Evolutionary conservation across 2,888 invertebrate genomes (phyloP), one percentile per base, ranked within the genome.

Genomic region (Caenorhabditis sp.): DNA sequence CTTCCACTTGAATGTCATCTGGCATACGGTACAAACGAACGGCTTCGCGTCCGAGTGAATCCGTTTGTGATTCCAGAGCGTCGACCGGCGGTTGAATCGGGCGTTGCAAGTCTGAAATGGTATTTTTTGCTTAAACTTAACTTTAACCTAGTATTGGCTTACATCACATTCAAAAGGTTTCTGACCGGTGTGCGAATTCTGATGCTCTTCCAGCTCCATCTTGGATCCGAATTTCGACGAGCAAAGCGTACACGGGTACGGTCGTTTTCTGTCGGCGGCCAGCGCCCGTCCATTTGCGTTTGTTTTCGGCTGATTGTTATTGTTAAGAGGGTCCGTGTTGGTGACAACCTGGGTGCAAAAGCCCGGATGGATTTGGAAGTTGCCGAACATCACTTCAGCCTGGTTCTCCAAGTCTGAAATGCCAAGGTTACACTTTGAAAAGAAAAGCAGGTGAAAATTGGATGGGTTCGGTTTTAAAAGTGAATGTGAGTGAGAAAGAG

Each of bases 1-100:
- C 65, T 89, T 89, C 89, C 89, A 89, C 63, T 89, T 89, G 82
- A 89, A 89, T 24, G 84, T 85, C 89, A 88, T 88, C 43, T 86
- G 80, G 58, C 89, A 89, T 17, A 89, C 86, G 37, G 85, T 85
- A 65, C 89, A 89, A 30, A 83, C 82, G 76, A 89, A 89, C 8
- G 89, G 88, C 55, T 87, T 87, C 11, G 86, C 84, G 59, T 88
- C 88, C 4, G 83, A 83, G 58, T 89, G 89, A 56, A 89, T 89
- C 17, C 89, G 72, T 55, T 88, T 89, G 80, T 89, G 89, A 50
- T 89, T 89, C 89, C 89, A 89, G 11, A 89, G 78, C 0, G 89
- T 89, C 15, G 89, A 89, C 0, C 88, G 79, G 20, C 89, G 83
- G 56, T 89, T 89, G 84, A 89, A 89, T 11, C 86, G 79, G 4